Percentiles rank a stretch among this genome's conserved stretches.
Conservation (phyloP, 1,140 invertebrate genomes). For the Anoplolepis gracilipes region DNA sequence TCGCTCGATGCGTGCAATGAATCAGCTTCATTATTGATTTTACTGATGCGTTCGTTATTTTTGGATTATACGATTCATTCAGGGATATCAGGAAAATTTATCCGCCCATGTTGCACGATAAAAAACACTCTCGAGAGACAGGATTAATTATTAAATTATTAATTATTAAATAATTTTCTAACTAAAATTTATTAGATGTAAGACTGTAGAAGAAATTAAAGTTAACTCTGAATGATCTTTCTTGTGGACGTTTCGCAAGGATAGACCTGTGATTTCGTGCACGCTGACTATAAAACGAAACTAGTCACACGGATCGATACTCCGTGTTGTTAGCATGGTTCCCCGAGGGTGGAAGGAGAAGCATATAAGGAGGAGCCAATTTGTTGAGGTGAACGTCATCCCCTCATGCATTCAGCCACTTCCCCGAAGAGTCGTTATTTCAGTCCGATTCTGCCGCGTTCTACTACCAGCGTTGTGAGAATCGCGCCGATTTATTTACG, state of each 20-base stretch:
- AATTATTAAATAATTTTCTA: no score
- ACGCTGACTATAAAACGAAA: not conserved
- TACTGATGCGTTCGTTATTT: slow-evolving; percentile 58
- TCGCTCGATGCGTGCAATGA: slow-evolving; percentile 44
- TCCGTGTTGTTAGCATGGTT: slow-evolving; percentile 32
- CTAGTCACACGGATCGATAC: slow-evolving; percentile 43
- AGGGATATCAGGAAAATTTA: not conserved
- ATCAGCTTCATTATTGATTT: slow-evolving; percentile 59
- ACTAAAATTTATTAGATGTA: no score
- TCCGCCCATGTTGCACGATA: not conserved
- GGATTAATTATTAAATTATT: no score
- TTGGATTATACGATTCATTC: slow-evolving; percentile 31
- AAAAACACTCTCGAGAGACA: not conserved
- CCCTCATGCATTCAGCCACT: slow-evolving; percentile 48
- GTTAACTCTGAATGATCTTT: not conserved
- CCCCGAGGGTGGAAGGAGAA: slow-evolving; percentile 52
- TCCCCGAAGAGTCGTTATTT: slow-evolving; percentile 59
- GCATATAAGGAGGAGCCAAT: slow-evolving; percentile 40
- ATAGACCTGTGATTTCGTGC: slow-evolving; percentile 26
- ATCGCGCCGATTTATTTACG: slow-evolving; percentile 46
- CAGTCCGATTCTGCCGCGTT: slow-evolving; percentile 48
- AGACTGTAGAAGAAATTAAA: not conserved
- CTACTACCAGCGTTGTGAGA: slow-evolving; percentile 36
- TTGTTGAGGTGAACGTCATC: slow-evolving; percentile 54
- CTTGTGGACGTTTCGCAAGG: not conserved